A percentile compares a stretch with the other conserved stretches of the same genome.
These are phyloP conservation scores for Xanthostigma xanthostigma DNA, from an alignment of 2,888 invertebrate genomes.

Conservation along the genomic window DNA sequence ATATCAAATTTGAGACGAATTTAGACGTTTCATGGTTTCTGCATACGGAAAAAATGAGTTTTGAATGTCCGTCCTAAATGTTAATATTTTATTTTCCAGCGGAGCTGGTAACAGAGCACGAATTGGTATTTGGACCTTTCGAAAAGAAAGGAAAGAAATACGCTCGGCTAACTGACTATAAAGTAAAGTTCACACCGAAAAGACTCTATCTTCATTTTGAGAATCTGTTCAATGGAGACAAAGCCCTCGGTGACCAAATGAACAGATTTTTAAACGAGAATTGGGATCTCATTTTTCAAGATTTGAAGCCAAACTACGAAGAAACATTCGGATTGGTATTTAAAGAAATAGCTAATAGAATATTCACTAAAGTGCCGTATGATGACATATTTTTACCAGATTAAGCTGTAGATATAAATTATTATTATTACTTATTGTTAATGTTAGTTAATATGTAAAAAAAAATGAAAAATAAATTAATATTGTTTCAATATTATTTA, in stretches of 20 bases:
- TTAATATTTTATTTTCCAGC: constrained; percentile 23
- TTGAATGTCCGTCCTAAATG: too few species aligned
- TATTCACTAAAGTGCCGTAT: constrained; percentile 49
- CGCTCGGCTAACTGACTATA: constrained; percentile 43
- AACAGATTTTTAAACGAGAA: constrained; percentile 52
- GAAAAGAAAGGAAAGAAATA: constrained; percentile 39
- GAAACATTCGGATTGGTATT: constrained; percentile 45
- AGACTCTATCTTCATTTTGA: constrained; percentile 39
- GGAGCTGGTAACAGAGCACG: constrained; percentile 41
- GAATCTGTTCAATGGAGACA: constrained; percentile 50
- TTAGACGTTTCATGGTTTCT: too few species aligned
- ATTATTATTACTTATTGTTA: too few species aligned
- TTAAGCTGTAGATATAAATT: too few species aligned
- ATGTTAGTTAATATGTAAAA: too few species aligned
- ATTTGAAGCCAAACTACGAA: constrained; percentile 47
- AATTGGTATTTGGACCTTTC: constrained; percentile 40
- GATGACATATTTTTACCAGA: constrained; percentile 34
- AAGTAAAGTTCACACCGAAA: constrained; percentile 41
- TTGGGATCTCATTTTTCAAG: constrained; percentile 48
- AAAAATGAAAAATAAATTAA: too few species aligned
- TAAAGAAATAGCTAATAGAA: constrained; percentile 41
- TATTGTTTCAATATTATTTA: too few species aligned
- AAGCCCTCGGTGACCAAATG: constrained; percentile 44
- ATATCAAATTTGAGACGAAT: too few species aligned
- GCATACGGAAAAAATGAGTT: too few species aligned